A percentile compares a stretch with the other conserved stretches of the same genome.
Evolutionary conservation across 2,113 vertebrate genomes (phyloP).

Genomic region (Centrocercus urophasianus): DNA sequence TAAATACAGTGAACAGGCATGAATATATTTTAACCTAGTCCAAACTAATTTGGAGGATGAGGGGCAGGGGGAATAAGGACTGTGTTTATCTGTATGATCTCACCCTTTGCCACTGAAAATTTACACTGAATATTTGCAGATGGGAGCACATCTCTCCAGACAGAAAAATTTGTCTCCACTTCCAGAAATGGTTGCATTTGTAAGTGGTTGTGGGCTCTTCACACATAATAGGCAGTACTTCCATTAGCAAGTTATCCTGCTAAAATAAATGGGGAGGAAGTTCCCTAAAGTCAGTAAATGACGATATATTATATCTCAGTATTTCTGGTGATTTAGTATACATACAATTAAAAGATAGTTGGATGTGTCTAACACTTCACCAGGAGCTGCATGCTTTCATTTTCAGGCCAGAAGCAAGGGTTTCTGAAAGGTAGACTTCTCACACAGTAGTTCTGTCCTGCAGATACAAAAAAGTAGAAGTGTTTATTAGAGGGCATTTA

Average conservation of each 20-base stretch:
- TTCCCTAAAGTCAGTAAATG: conserved; percentile 4
- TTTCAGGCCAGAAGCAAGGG: background rate
- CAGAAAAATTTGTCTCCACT: background rate
- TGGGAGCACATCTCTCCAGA: background rate
- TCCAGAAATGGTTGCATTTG: background rate
- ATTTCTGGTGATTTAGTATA: background rate
- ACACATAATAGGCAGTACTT: background rate
- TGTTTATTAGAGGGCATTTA: background rate
- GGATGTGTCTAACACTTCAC: background rate
- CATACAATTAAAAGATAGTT: background rate
- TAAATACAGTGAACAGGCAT: background rate
- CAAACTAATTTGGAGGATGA: background rate
- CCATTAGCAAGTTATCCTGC: background rate
- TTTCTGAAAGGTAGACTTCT: background rate
- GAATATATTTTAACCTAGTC: background rate
- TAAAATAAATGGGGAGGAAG: conserved; percentile 22
- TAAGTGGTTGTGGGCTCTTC: background rate
- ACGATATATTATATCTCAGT: background rate
- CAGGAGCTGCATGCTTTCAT: background rate
- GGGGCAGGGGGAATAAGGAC: fast-evolving
- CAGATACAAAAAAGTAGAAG: background rate
- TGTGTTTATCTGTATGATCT: background rate
- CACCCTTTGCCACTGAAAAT: background rate
- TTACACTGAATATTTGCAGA: conserved; percentile 9
- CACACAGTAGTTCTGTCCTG: background rate